Conservation (phyloP, 1,140 invertebrate genomes). For the Drosophila bifasciata region DNA sequence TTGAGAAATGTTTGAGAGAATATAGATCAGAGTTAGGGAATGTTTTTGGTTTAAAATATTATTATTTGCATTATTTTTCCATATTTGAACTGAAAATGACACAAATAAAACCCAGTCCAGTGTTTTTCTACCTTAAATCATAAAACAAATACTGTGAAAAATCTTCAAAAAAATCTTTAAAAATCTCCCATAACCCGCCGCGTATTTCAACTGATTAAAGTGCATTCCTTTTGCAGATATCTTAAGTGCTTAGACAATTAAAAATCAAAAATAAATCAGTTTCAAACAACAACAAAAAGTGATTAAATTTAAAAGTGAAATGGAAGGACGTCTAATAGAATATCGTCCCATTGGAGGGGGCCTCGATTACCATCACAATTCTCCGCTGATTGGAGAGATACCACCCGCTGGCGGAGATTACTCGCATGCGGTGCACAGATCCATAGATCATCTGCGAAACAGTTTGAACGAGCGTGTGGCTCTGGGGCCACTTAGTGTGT, state of each 20-base stretch:
- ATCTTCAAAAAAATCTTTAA: too few relatives aligned
- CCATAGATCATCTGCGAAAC: constrained; percentile 87
- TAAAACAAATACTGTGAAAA: too few relatives aligned
- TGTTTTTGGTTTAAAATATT: too few relatives aligned
- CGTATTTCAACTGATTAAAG: background rate
- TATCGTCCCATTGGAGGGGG: constrained; percentile 87
- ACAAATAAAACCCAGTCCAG: too few relatives aligned
- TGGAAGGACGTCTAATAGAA: constrained; percentile 87
- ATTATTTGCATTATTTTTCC: too few relatives aligned
- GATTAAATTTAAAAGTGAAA: constrained; percentile 62
- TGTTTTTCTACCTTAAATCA: too few relatives aligned
- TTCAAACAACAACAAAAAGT: constrained; percentile 12
- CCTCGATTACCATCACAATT: constrained; percentile 86
- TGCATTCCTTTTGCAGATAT: background rate
- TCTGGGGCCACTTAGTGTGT: constrained; percentile 82
- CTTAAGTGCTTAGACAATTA: background rate
- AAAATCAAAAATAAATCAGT: background rate
- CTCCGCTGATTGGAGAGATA: constrained; percentile 87
- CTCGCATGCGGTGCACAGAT: constrained; percentile 88
- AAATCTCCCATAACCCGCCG: too few relatives aligned
- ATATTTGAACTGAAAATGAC: too few relatives aligned
- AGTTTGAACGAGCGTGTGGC: constrained; percentile 86
- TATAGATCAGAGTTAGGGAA: too few relatives aligned
- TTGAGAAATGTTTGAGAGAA: too few relatives aligned
- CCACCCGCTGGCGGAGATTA: constrained; percentile 85